Evolutionary conservation across 2,113 vertebrate species (phyloP), one percentile per base, ranked within the genome.

Genomic region (Scolopax mira): DNA sequence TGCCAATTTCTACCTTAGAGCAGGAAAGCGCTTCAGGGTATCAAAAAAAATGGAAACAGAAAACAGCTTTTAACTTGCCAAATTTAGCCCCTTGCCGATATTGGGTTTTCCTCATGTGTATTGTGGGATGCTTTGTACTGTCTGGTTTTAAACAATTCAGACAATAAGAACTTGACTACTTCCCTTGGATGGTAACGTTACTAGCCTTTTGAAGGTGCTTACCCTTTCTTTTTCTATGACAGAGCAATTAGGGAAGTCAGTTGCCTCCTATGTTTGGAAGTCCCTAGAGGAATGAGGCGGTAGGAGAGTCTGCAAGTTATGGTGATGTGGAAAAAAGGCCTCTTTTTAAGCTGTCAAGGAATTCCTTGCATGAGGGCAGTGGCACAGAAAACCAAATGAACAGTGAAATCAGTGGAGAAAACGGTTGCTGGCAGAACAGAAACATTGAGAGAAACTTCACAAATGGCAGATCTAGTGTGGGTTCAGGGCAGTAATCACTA

Each of bases 341-440:
- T 78, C 35, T 78, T 64, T 90, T 80, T 88, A 86, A 92, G 75
- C 79, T 88, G 72, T 88, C 79, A 86, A 78, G 83, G 55, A 92
- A 75, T 55, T 90, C 83, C 69, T 87, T 89, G 65, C 72, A 49
- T 1, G 17, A 88, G 65, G 83, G 51, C 83, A 92, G 35, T 89
- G 69, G 77, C 77, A 93, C 51, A 92, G 83, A 92, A 91, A 93
- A 57, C 90, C 93, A 89, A 95, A 87, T 67, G 89, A 94, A 74
- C 65, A 71, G 77, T 78, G 69, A 96, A 93, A 95, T 95, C 77
- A 41, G 72, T 84, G 65, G 33, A 95, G 77, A 73, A 84, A 94
- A 89, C 5, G 35, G 42, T 49, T 86, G 57, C 94, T 87, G 86
- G 65, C 88, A 94, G 94, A 93, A 80, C 37, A 79, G 84, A 91